phyloP scores from a whole-genome alignment of 92 coral and sea anemone genomes.

The Palythoa grandis region DNA sequence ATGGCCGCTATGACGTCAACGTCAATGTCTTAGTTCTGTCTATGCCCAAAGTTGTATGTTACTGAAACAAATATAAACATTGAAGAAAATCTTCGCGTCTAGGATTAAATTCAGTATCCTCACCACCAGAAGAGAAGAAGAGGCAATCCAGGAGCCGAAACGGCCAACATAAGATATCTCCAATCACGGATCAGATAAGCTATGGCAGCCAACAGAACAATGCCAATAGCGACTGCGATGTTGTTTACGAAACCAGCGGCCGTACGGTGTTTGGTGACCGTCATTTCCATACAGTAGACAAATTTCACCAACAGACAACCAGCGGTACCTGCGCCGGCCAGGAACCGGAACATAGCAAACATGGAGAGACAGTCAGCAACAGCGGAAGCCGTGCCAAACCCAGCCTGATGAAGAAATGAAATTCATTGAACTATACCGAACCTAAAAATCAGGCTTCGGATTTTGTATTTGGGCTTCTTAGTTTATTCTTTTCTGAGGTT shows the following conservation, averaged over 20 bases:
- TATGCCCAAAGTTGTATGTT: too few relatives aligned
- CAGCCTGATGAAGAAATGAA: slow-evolving; percentile 34
- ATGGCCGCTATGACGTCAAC: too few relatives aligned
- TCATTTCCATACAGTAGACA: slow-evolving; percentile 80
- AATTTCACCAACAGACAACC: slow-evolving; percentile 74
- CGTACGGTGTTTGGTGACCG: slow-evolving; percentile 69
- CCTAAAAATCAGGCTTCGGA: too few relatives aligned
- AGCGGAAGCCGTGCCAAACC: slow-evolving; percentile 61
- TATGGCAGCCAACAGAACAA: slow-evolving; percentile 59
- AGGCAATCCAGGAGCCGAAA: slow-evolving; percentile 58
- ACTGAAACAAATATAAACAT: not conserved
- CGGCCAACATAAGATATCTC: slow-evolving; percentile 60
- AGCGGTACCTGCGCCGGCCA: slow-evolving; percentile 70
- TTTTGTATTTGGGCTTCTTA: too few relatives aligned
- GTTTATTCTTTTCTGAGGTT: too few relatives aligned
- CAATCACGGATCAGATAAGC: slow-evolving; percentile 40
- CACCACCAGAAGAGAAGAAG: too few relatives aligned
- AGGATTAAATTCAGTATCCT: not conserved
- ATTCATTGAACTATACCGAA: not conserved
- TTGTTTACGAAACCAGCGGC: slow-evolving; percentile 80
- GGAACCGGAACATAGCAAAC: slow-evolving; percentile 73
- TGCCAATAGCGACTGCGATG: slow-evolving; percentile 72
- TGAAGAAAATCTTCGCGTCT: not conserved
- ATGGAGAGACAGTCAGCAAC: slow-evolving; percentile 74
- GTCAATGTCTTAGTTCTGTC: too few relatives aligned